Evolutionary conservation across 2,888 invertebrate species (phyloP).

Genomic region (Caenorhabditis japonica): DNA sequence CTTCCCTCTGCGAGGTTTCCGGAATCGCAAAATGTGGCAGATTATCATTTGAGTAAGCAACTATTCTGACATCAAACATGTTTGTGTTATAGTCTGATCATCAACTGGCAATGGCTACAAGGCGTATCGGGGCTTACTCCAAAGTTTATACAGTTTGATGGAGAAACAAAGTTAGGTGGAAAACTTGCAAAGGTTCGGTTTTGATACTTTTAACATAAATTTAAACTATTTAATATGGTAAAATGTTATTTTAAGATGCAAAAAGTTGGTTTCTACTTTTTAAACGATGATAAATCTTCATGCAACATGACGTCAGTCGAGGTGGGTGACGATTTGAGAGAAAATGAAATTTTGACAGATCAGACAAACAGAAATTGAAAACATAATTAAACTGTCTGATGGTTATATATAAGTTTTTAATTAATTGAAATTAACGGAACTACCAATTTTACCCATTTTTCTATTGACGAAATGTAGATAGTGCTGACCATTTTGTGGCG

Average conservation of each 20-base stretch:
- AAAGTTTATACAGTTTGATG: slow-evolving; percentile 74
- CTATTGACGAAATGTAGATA: no score
- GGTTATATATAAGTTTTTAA: no score
- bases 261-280: slow-evolving; percentile 72
- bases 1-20: slow-evolving; percentile 66
- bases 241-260: slow-evolving; percentile 62
- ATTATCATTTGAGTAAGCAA: slow-evolving; percentile 57
- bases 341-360: no score
- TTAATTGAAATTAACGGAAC: no score
- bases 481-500: no score
- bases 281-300: slow-evolving; percentile 44
- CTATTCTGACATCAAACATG: neutral
- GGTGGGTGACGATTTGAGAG: slow-evolving; percentile 11
- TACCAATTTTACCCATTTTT: no score
- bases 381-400: slow-evolving; percentile 14
- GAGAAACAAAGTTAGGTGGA: slow-evolving; percentile 71
- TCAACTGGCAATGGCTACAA: slow-evolving; percentile 75
- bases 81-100: slow-evolving; percentile 62
- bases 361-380: no score
- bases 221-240: slow-evolving; percentile 11
- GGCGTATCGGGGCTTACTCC: slow-evolving; percentile 54
- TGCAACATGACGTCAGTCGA: slow-evolving; percentile 37
- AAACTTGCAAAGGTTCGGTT: slow-evolving; percentile 66
- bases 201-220: neutral
- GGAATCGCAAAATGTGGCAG: slow-evolving; percentile 55